phyloP scores from a whole-genome alignment of 2,888 invertebrate genomes.

The Eurytoma californica region DNA sequence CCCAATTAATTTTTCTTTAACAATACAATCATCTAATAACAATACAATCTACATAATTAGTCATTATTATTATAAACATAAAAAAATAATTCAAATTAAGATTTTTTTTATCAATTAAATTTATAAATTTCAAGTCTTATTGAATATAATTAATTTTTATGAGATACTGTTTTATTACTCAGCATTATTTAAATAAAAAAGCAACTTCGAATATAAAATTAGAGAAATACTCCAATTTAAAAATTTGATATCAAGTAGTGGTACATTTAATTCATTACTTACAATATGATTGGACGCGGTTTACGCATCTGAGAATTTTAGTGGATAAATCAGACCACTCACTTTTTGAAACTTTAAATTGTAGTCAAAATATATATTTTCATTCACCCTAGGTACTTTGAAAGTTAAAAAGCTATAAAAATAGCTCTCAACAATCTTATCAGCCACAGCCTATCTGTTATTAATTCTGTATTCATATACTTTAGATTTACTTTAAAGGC shows the following conservation, averaged over 20 bases:
- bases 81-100: slow-evolving; percentile 1
- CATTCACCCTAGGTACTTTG: slow-evolving; percentile 68
- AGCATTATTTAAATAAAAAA: slow-evolving; percentile 23
- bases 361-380: slow-evolving; percentile 74
- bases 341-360: slow-evolving; percentile 67
- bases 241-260: neutral
- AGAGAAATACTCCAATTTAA: neutral
- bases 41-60: slow-evolving; percentile 10
- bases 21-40: slow-evolving; percentile 1
- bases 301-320: slow-evolving; percentile 33
- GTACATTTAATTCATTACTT: slow-evolving; percentile 14
- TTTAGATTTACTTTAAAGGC: slow-evolving; percentile 69
- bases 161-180: neutral
- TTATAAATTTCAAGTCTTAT: neutral
- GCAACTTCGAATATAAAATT: neutral
- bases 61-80: slow-evolving; percentile 22
- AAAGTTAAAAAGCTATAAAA: slow-evolving; percentile 74
- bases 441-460: slow-evolving; percentile 73
- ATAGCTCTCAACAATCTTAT: slow-evolving; percentile 72
- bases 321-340: slow-evolving; percentile 51
- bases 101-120: neutral
- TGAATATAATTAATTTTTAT: slow-evolving; percentile 1
- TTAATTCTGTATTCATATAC: slow-evolving; percentile 70
- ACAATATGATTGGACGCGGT: slow-evolving; percentile 22
- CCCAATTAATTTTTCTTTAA: slow-evolving; percentile 10